These are phyloP conservation scores for Alca torda DNA, from an alignment of 2,797 vertebrate genomes.

Conservation along the genomic window DNA sequence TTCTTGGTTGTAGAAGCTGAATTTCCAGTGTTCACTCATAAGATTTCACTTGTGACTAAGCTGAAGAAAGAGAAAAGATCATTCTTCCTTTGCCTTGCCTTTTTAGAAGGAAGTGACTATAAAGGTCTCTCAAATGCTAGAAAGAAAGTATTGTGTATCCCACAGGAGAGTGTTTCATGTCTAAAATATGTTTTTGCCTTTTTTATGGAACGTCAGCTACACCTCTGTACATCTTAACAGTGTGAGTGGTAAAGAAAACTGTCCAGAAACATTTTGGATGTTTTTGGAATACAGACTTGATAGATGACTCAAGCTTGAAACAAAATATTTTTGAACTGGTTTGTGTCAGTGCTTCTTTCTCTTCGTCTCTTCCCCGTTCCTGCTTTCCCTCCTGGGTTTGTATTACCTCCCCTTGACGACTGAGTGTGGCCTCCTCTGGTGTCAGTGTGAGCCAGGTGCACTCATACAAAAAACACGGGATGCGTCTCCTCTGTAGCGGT, in stretches of 20 bases:
- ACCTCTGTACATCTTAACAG: neutral
- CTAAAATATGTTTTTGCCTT: neutral
- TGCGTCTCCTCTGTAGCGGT: rapidly evolving
- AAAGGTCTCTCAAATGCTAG: neutral
- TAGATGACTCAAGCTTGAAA: neutral
- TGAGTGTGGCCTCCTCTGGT: too few species aligned
- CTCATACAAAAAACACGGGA: neutral
- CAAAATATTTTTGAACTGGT: neutral
- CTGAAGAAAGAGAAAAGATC: neutral
- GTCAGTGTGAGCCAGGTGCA: rapidly evolving
- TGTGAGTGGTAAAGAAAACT: neutral
- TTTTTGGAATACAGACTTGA: neutral
- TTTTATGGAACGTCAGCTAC: neutral
- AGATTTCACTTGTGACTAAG: neutral
- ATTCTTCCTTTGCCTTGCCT: neutral
- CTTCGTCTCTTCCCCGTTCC: neutral
- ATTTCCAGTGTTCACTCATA: neutral
- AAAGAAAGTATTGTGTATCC: neutral
- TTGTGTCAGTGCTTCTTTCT: neutral
- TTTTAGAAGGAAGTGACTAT: neutral
- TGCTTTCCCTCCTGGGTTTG: neutral
- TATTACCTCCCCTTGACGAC: neutral
- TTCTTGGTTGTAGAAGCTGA: neutral
- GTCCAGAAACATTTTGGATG: neutral
- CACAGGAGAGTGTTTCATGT: neutral